Base-by-base conservation (phyloP, 2,888 invertebrate species). In the Xylota sylvarum region DNA sequence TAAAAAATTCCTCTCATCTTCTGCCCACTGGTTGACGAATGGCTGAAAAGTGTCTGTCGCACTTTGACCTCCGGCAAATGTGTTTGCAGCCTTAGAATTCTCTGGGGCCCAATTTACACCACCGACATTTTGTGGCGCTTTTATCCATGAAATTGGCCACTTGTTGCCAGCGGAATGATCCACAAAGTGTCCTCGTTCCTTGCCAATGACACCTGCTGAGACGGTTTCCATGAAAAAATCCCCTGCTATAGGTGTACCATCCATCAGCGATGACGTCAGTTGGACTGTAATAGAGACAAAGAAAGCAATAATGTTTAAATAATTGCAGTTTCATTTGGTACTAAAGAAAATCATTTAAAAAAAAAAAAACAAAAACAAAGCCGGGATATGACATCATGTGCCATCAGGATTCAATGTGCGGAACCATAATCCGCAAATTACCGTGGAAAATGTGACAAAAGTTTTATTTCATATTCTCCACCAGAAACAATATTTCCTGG, bases 91-190 rank as follows among this genome's bases (percentile, higher is more conserved):
- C 52, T 50, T 55, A 6, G 65, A 52, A 55, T 84, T 70, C 56
- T 27, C 77, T 9, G 70, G 79, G 55, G 64, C 88, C 87, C 83
- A 85, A 87, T 80, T 88, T 70, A 56, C 88, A 73, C 82, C 82
- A 56, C 87, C 89, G 48, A 73, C 88, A 70, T 88, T 88, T 76
- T 87, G 89, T 48, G 89, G 83, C 83, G 89, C 52, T 82, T 85
- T 89, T 87, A 90, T 88, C 89, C 89, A 89, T 88, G 89, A 89
- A 87, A 90, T 88, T 88, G 90, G 90, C 89, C 89, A 89, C 89
- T 89, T 90, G 90, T 90, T 90, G 89, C 90, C 89, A 48, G 88
- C 82, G 77, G 87, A 74, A 82, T 89, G 88, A 65, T 88, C 88
- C 17, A 90, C 89, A 83, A 90, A 90, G 70, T 89, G 89, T 60